Evolutionary conservation across 1,140 invertebrate species (phyloP).

Genomic region (Drosophila santomea): DNA sequence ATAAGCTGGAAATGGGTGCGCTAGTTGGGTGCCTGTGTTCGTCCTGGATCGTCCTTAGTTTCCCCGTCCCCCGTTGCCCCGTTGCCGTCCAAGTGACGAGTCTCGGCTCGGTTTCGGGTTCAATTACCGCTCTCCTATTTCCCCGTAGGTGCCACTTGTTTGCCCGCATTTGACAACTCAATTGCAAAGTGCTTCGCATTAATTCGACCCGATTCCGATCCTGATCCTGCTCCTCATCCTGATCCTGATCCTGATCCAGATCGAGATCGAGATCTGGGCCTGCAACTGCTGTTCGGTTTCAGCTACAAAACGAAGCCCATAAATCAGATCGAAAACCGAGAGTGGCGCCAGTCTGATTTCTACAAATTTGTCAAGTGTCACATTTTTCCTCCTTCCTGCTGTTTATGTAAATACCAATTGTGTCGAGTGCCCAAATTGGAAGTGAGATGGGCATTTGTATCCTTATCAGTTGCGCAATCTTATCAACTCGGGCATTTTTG

Average conservation of each 20-base stretch:
- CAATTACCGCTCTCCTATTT: constrained; percentile 32
- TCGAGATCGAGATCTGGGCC: constrained; percentile 19
- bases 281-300: constrained; percentile 71
- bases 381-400: constrained; percentile 21
- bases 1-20: constrained; percentile 51
- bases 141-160: constrained; percentile 54
- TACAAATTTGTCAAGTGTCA: constrained; percentile 36
- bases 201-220: constrained; percentile 20
- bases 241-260: constrained; percentile 24
- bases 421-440: background rate
- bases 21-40: background rate
- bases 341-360: constrained; percentile 40
- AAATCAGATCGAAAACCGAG: constrained; percentile 54
- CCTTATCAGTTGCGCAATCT: constrained; percentile 1
- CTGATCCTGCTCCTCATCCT: background rate
- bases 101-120: constrained; percentile 2
- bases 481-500: background rate
- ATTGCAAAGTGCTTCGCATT: constrained; percentile 74
- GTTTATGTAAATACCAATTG: constrained; percentile 40
- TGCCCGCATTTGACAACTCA: constrained; percentile 63
- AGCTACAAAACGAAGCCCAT: constrained; percentile 25
- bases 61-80: no score
- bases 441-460: background rate
- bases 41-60: background rate
- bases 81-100: no score